Evolutionary conservation across 2,888 invertebrate genomes (phyloP), one percentile per base, ranked within the genome.

Genomic region (Pterostichus niger): DNA sequence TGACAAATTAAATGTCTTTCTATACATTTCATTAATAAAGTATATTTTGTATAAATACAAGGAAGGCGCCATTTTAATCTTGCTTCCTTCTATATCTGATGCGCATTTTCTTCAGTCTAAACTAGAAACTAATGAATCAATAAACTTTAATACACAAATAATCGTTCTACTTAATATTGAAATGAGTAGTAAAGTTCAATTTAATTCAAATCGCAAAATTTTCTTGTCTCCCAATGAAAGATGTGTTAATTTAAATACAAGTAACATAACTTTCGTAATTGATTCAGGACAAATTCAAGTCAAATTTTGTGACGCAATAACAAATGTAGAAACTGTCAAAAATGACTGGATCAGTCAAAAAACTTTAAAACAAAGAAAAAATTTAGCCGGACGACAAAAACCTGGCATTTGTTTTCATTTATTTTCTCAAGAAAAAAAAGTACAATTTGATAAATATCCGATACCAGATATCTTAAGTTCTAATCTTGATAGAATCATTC

Each of bases 401-500:
- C 92, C 95, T 0, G 97, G 97, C 1, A 90, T 94, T 83, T 97
- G 97, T 87, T 97, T 94, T 88, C 96, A 96, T 88, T 88, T 97
- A 13, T 93, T 93, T 87, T 93, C 94, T 6, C 90, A 78, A 61
- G 15, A 17, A 6, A 15, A 15, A 10, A 15, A 44, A 17, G 6
- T 17, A 59, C 87, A 87, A 0, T 91, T 97, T 77, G 90, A 90
- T 0, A 91, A 93, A n/a, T 94, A 94, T 84, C 93, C 94, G 0
- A 89, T 93, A 15, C 96, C 97, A 0, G 97, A 97, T 89, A 93
- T 97, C 86, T 91, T 95, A 83, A 90, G 96, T 52, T 94, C 93
- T 49, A 92, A 95, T 11, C 91, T 98, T n/a, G 94, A 97, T 86
- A 94, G 95, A 85, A 93, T 96, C 0, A 94, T 97, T 85, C 91